Conservation (phyloP, 2,797 vertebrate species). For the Labroides dimidiatus region DNA sequence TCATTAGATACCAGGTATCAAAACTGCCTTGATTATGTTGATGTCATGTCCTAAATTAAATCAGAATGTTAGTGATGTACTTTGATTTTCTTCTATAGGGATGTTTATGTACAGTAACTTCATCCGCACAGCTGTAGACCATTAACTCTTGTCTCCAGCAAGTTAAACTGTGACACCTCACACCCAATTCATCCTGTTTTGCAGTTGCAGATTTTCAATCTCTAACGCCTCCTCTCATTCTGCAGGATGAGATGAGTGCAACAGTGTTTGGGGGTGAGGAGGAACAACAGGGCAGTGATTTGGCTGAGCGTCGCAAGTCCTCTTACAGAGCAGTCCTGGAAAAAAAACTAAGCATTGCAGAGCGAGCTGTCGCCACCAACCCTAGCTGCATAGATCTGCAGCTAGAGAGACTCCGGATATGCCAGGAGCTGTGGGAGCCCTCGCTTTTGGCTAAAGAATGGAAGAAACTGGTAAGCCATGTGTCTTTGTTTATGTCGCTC, state of each 20-base stretch:
- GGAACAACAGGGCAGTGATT: constrained; percentile 72
- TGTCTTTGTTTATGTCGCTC: background rate
- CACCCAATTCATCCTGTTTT: too few relatives aligned
- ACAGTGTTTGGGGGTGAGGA: constrained; percentile 73
- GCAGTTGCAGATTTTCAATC: background rate
- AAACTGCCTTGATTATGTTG: background rate
- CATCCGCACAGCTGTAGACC: background rate
- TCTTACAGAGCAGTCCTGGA: constrained; percentile 89
- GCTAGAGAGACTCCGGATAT: constrained; percentile 89
- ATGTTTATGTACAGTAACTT: background rate
- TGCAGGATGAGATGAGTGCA: constrained; percentile 88
- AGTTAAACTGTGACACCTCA: background rate
- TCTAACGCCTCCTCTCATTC: background rate
- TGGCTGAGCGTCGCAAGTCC: constrained; percentile 78
- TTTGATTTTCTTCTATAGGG: background rate
- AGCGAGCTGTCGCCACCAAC: constrained; percentile 92
- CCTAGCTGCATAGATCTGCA: constrained; percentile 89
- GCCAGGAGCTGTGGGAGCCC: constrained; percentile 93
- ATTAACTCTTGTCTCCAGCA: background rate
- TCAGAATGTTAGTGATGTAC: background rate
- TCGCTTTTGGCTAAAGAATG: constrained; percentile 91
- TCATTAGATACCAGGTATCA: constrained; percentile 92
- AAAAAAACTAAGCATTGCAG: constrained; percentile 94
- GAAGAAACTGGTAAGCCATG: constrained; percentile 88
- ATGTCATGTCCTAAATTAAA: background rate